Evolutionary conservation across 2,888 invertebrate species (phyloP), one percentile per base, ranked within the genome.

Genomic region (Auanema freiburgensis): DNA sequence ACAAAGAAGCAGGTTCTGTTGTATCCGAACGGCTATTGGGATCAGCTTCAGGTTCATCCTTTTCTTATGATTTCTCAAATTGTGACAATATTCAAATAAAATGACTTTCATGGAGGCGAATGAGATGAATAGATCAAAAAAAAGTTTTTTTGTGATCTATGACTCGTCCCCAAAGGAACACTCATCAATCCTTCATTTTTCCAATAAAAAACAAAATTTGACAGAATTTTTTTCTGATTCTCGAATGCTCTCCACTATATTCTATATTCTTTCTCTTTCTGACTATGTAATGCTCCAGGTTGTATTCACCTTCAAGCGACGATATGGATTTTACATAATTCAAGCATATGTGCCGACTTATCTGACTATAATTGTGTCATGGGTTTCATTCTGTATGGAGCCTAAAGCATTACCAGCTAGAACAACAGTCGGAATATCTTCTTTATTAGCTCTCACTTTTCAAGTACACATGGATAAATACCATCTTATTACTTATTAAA

Each of bases 341-440:
- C 83, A 83, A 66, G 83, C 83, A 2, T 83, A 83, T 61, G 78
- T 83, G 21, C 83, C 83, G 25, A 83, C 83, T 1, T 83, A 81
- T 66, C 62, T 79, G 33, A 80, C 79, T 3, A 80, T 81, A 42
- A 76, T 79, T 61, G 83, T 83, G 21, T 77, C 77, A 1, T 83
- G 83, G 83, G 81, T 83, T 1, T 72, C 77, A 6, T 83, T 83
- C 66, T 81, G 81, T 66, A 83, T 83, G 83, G 83, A 83, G 62
- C 79, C 83, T 16, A 83, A 82, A 59, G 82, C 81, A 0, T 69
- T 83, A 1, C 83, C 83, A 8, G 83, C 83, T 3, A 55, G 83
- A 12, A 83, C 83, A 3, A 83, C 83, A 6, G 83, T 83, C 24
- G 83, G 83, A 33, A 81, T 83, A 43, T 79, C 79, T 16, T 81